A percentile compares a stretch with the other conserved stretches of the same genome.
Conservation (phyloP, 2,888 invertebrate species). For the Hanleya hanleyi region DNA sequence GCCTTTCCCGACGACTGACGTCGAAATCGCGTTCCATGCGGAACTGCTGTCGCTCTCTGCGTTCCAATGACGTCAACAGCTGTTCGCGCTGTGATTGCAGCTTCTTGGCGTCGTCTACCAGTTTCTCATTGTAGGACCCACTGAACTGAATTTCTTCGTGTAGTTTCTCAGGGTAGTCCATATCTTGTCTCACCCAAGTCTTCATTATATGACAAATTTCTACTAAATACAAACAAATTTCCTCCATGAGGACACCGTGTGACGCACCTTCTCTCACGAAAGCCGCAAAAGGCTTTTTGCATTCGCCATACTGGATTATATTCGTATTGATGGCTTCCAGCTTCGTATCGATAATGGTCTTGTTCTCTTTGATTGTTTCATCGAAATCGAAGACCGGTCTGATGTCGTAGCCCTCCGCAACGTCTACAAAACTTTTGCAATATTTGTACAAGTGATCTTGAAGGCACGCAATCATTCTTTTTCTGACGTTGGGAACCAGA, state of each 20-base stretch:
- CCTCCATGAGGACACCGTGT: conserved; percentile 48
- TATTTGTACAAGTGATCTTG: conserved; percentile 53
- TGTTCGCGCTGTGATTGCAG: conserved; percentile 36
- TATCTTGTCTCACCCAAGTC: conserved; percentile 55
- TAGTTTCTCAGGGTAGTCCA: conserved; percentile 52
- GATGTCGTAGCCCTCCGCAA: conserved; percentile 48
- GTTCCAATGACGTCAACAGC: conserved; percentile 41
- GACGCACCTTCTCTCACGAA: conserved; percentile 46
- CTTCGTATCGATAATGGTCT: conserved; percentile 46
- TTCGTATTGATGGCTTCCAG: conserved; percentile 47
- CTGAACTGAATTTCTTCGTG: conserved; percentile 51
- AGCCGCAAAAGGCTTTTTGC: conserved; percentile 47
- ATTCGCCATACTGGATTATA: conserved; percentile 51
- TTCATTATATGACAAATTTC: conserved; percentile 51
- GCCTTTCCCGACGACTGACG: conserved; percentile 45
- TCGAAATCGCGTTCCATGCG: conserved; percentile 42
- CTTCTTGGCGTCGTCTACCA: conserved; percentile 46
- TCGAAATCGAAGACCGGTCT: conserved; percentile 50
- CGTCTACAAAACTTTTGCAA: conserved; percentile 55
- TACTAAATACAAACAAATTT: conserved; percentile 50
- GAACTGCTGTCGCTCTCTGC: conserved; percentile 37
- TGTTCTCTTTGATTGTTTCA: conserved; percentile 41
- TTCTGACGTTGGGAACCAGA: conserved; percentile 45
- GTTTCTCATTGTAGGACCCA: conserved; percentile 49
- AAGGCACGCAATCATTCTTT: conserved; percentile 44